phyloP scores from a whole-genome alignment of 2,888 invertebrate species.

The Amphipyra tragopoginis region DNA sequence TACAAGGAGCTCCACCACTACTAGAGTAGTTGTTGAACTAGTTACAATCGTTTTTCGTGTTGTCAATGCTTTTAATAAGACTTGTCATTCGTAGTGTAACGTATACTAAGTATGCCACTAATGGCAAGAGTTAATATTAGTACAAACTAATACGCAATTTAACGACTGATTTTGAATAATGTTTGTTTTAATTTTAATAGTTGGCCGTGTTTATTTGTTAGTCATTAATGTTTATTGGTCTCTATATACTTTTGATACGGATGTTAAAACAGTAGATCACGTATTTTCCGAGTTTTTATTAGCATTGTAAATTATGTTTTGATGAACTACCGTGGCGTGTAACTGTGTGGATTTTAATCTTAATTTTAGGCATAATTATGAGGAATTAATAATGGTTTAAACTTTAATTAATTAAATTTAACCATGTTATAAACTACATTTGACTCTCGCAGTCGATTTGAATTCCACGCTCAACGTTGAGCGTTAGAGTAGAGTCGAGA shows the following conservation, averaged over 20 bases:
- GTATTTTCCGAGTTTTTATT: constrained; percentile 20
- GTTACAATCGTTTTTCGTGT: too few relatives aligned
- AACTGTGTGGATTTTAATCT: constrained; percentile 21
- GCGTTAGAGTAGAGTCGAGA: too few relatives aligned
- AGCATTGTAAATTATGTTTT: constrained; percentile 40
- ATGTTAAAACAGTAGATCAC: constrained; percentile 17
- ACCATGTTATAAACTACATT: too few relatives aligned
- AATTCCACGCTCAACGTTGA: too few relatives aligned
- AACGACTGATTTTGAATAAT: constrained; percentile 20
- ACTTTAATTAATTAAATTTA: too few relatives aligned
- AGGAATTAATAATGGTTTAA: not conserved
- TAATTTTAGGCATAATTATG: not conserved
- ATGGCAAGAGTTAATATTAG: not conserved
- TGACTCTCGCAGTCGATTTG: too few relatives aligned
- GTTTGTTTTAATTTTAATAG: constrained; percentile 16
- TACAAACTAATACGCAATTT: not conserved
- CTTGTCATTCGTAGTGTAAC: not conserved
- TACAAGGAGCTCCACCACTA: too few relatives aligned
- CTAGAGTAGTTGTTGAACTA: too few relatives aligned
- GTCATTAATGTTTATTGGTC: constrained; percentile 38
- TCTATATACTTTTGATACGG: constrained; percentile 25
- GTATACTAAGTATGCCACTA: constrained; percentile 3
- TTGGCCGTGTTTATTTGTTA: constrained; percentile 29
- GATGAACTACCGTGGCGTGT: constrained; percentile 15
- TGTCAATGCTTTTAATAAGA: too few relatives aligned